Base-by-base conservation (phyloP, 2,888 invertebrate species). In the Drosophila sordidula region DNA sequence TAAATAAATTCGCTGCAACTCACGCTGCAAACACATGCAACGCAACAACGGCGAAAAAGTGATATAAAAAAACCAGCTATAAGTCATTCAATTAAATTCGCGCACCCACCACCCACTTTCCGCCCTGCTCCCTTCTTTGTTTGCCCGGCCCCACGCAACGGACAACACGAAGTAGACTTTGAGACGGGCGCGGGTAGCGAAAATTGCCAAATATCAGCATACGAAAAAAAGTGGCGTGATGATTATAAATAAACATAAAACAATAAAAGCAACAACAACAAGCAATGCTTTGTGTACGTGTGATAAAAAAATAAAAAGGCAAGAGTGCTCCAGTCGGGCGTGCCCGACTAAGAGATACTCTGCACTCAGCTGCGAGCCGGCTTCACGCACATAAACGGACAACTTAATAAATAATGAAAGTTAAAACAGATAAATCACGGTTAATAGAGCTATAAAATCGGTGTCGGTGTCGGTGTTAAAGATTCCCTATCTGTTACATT, bases 191-290 rank as follows among this genome's bases (percentile, higher is more conserved):
- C 11, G 32, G 22, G 58, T 18, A 22, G 34, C 9, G 22, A 39
- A 36, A 34, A 67, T 63, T 36, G 45, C 51, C 64, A 71, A 67
- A 61, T 58, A 47, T 46, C 46, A 50, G 47, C 50, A 58, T 70
- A 67, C 49, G 16, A 29, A 77, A 26, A 77, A 77, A 82, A 82
- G 82, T 82, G 82, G 82, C 82, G 82, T 82, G 82, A 82, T 82
- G 78, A 62, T 80, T 82, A 85, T 68, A 85, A 85, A 82, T 82
- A 82, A 73, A 64, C 50, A 70, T 65, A 67, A 61, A 82, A 67
- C 79, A 62, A 71, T 66, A 77, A 70, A 70, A 70, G 52, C 65
- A 75, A 14, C 59, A 78, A 58, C 38, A 57, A 65, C 41, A 50
- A 16, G n/a, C 45, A 57, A 41, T 62, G 64, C 46, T 45, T 32